phyloP scores from a whole-genome alignment of 2,888 invertebrate species.

The Apamea sordens region DNA sequence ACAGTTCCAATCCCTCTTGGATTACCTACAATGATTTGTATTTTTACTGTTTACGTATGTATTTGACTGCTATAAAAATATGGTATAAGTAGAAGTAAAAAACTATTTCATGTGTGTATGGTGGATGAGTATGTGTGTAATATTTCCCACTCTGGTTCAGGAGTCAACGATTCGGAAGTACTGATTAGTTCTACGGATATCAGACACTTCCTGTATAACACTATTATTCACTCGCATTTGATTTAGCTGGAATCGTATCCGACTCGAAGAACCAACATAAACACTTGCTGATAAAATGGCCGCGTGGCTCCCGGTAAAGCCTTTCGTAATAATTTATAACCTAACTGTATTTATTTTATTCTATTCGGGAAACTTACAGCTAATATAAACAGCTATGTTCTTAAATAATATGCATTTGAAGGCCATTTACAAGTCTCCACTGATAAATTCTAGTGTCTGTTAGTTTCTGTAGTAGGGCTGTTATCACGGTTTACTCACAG shows the following conservation, averaged over 20 bases:
- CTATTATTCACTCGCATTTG: neutral
- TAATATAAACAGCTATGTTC: no score
- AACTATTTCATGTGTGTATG: no score
- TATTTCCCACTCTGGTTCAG: neutral
- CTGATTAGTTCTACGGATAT: conserved; percentile 36
- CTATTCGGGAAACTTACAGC: no score
- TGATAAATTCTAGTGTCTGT: neutral
- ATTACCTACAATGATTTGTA: no score
- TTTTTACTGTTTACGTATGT: no score
- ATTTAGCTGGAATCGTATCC: neutral
- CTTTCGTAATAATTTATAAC: neutral
- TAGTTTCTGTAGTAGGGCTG: neutral
- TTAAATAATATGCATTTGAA: no score
- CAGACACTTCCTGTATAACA: conserved; percentile 29
- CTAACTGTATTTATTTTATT: neutral
- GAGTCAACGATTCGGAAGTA: conserved; percentile 35
- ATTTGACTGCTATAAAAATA: no score
- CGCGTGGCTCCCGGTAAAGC: neutral
- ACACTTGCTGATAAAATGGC: conserved; percentile 14
- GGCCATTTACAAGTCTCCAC: no score
- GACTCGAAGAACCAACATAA: conserved; percentile 23
- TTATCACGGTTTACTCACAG: neutral
- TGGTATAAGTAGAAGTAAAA: no score
- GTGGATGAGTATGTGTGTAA: no score
- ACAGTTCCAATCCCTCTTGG: no score